Conservation (phyloP, 2,797 vertebrate genomes). For the Sparidentex hasta region DNA sequence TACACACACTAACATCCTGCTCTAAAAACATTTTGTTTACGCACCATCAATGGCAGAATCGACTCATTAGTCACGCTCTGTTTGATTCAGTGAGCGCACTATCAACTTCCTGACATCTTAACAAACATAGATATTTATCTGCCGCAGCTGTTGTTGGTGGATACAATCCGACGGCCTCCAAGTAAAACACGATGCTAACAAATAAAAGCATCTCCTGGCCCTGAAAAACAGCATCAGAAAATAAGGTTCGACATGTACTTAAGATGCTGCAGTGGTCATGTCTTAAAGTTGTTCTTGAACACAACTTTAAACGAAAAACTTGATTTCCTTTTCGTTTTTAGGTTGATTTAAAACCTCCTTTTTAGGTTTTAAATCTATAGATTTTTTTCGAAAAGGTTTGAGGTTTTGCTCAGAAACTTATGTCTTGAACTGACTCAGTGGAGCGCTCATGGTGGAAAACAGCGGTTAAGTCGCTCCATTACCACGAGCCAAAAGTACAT, state of each 20-base stretch:
- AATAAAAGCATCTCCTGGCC: neutral
- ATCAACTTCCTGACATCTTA: constrained; percentile 44
- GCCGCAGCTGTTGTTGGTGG: constrained; percentile 46
- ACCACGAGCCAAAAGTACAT: constrained; percentile 8
- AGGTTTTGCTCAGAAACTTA: neutral
- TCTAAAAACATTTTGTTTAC: constrained; percentile 37
- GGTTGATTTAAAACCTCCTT: no score
- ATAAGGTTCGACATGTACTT: neutral
- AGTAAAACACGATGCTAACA: neutral
- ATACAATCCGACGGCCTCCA: neutral
- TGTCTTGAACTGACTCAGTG: constrained; percentile 25
- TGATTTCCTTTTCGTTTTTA: no score
- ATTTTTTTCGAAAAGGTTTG: neutral
- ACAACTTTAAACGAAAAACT: neutral
- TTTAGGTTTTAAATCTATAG: neutral
- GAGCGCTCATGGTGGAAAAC: neutral
- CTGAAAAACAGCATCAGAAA: neutral
- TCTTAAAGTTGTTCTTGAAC: neutral
- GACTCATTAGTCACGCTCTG: constrained; percentile 5
- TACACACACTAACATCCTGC: constrained; percentile 63
- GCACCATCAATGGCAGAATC: constrained; percentile 9
- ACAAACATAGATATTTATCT: constrained; percentile 52
- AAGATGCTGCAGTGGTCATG: neutral
- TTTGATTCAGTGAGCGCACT: constrained; percentile 29
- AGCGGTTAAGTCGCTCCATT: accelerated